Base-by-base conservation (phyloP, 1,140 invertebrate genomes). In the Hyles euphorbiae region DNA sequence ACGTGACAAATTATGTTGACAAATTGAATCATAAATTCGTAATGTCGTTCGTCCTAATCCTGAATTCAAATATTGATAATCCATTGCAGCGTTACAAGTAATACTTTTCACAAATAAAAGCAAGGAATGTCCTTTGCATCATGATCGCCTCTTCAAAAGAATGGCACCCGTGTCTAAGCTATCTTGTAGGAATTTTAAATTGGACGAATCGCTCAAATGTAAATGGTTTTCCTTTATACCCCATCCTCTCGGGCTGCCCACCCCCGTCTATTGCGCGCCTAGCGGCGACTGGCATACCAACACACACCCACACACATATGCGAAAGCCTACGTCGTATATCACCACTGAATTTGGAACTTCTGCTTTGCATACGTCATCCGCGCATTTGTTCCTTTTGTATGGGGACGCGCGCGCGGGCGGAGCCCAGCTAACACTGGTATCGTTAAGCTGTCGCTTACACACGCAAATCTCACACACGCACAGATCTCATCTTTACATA, bases 181-280 rank as follows among this genome's bases (percentile, higher is more conserved):
- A 90, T 89, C 88, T 90, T 88, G 86, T 88, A 90, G 87, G 88
- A 90, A 90, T 90, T 90, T 90, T 90, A 90, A 90, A 90, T 90
- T 90, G 88, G 88, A 89, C 87, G 87, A 89, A 90, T 90, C 88
- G 88, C 88, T 90, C 88, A 90, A 89, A 90, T 90, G 88, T 90
- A 90, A 90, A 90, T 89, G 88, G 88, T 89, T 90, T 90, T 90
- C 88, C 87, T 90, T 90, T 90, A 89, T 90, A 84, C 88, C 85
- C 87, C 85, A 82, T 83, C 79, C 82, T 82, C 76, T 79, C 59
- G 73, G 76, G 80, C 76, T 76, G 76, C 72, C 78, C 81, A 79
- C 79, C 83, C 83, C 77, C 79, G 70, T 83, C 83, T 84, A 86
- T 83, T 79, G 76, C 82, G 79, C 79, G 81, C 83, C 83, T 83